Evolutionary conservation across 2,888 invertebrate genomes (phyloP), one percentile per base, ranked within the genome.

Genomic region (Cryptus viduatorius): DNA sequence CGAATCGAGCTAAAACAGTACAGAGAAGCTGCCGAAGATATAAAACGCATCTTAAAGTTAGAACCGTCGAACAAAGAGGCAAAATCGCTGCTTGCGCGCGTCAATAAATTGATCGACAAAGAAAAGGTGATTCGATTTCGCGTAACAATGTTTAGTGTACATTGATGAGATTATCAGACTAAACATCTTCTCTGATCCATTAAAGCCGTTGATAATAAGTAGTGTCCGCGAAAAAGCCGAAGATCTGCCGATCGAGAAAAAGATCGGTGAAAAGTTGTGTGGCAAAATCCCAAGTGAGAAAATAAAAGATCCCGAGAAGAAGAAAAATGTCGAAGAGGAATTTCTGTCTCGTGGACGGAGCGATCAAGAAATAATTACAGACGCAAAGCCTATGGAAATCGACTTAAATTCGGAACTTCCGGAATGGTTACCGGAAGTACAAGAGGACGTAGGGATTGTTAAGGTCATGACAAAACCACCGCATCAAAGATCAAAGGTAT

Each of bases 11-110:
- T 98, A 0, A 96, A 96, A 42, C 96, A 97, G 64, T 95, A 96
- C 19, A 94, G 96, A 19, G 95, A 96, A 59, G 98, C 98, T 0
- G 95, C 96, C 53, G 94, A 94, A 44, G 98, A 98, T 93, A 95
- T 97, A 83, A 94, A 94, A 46, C 95, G 95, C 88, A 96, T 97
- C 0, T 92, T 98, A 50, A 94, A 95, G 89, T 92, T 98, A n/a
- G 98, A 98, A 89, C 97, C 98, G 0, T 95, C 96, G 46, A 98
- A 98, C 91, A 94, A 94, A 78, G 96, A 96, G 61, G 97, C 97
- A 0, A 95, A 94, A 87, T 92, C 92, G 24, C 96, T 96, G 90
- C 91, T 97, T 16, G 94, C 94, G 1, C 94, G 94, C 77, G 93
- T 97, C 19, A 95, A 95, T 85, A 94, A 94, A 67, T 92, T 94